Evolutionary conservation across 2,113 vertebrate genomes (phyloP), one percentile per base, ranked within the genome.

Genomic region (Chlorodrepanis virens): DNA sequence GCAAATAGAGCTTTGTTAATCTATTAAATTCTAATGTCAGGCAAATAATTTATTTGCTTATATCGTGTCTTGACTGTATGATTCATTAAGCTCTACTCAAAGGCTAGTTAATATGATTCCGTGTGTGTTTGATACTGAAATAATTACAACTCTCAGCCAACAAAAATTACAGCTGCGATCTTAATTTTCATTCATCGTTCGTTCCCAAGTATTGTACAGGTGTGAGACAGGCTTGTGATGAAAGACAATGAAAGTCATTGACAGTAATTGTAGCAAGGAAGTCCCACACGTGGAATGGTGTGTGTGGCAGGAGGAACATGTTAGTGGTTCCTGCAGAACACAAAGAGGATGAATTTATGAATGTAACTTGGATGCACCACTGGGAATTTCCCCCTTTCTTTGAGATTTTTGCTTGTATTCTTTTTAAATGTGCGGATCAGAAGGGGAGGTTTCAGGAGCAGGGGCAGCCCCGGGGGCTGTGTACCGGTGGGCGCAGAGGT

Each of bases 61-160:
- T 28, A 52, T 57, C 53, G 12, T 64, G 21, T 50, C 89, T 59
- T 75, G 65, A 39, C 45, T 74, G 19, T 70, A 10, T 44, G 60
- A 29, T 60, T 94, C 69, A 95, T 71, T 92, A 87, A 75, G 42
- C 56, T 78, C 72, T 63, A 89, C 59, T 90, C 71, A 81, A 83
- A 45, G 60, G 33, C 33, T 75, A 15, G 29, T 67, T 93, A 85
- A 80, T 77, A 33, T 9, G 27, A 90, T 64, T 86, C 39, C 0
- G 0, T 49, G 14, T 59, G 47, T 81, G 69, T 84, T 82, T 75
- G 84, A 70, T 68, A 67, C 45, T n/a, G 88, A 87, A 93, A 84
- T 92, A 87, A 86, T 84, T 89, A 75, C 64, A 76, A 11, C 60
- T 53, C 76, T 53, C 82, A 70, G 49, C 75, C 83, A 87, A 85